Evolutionary conservation across 2,888 invertebrate species (phyloP).

Genomic region (Tipula vernalis): DNA sequence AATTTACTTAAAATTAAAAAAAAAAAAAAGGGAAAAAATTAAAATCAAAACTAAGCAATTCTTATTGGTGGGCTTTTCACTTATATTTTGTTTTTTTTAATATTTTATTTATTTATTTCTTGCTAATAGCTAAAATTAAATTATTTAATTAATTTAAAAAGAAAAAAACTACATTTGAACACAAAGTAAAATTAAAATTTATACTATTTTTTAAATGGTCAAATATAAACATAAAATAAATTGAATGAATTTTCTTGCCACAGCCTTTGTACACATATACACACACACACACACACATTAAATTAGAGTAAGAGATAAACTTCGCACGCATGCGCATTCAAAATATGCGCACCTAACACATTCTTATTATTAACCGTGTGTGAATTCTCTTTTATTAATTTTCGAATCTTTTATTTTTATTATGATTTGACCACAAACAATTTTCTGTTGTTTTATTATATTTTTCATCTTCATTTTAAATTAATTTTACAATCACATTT

Average conservation of each 20-base stretch:
- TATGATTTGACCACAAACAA: background rate
- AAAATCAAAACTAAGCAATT: background rate
- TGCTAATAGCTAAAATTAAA: background rate
- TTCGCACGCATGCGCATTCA: background rate
- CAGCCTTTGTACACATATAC: background rate
- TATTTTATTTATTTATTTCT: background rate
- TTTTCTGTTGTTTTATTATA: background rate
- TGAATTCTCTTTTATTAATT: background rate
- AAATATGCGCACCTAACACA: background rate
- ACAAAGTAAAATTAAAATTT: background rate
- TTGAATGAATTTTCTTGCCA: background rate
- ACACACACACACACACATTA: background rate
- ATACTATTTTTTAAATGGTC: background rate
- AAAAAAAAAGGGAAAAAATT: background rate
- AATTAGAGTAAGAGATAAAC: background rate
- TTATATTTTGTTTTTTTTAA: background rate
- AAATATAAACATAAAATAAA: background rate
- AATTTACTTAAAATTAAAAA: background rate
- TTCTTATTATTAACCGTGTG: background rate
- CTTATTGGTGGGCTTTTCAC: slow-evolving; percentile 4
- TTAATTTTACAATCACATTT: slow-evolving; percentile 4
- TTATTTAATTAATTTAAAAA: background rate
- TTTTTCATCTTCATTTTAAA: background rate
- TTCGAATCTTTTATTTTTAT: background rate
- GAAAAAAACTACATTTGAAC: background rate